Conservation (phyloP, 23 tunicate genomes). For the Diplosoma virens region DNA sequence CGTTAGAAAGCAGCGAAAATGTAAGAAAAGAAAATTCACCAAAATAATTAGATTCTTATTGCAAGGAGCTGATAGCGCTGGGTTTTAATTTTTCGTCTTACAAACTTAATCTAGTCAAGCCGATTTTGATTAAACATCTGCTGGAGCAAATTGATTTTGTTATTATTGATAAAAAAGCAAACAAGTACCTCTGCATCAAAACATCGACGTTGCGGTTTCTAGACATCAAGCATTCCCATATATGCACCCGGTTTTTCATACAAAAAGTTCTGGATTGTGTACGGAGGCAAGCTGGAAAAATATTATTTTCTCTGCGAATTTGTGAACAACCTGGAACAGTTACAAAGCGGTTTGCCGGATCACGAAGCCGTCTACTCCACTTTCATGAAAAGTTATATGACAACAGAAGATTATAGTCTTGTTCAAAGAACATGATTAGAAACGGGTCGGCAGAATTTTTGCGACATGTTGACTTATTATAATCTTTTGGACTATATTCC, state of each 20-base stretch:
- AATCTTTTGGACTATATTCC: background rate
- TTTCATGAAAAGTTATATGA: background rate
- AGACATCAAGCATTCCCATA: background rate
- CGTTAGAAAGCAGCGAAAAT: background rate
- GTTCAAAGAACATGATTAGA: background rate
- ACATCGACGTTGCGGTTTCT: background rate
- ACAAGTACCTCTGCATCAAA: background rate
- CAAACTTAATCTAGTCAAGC: background rate
- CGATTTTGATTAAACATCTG: background rate
- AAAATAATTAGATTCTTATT: background rate
- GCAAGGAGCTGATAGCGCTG: background rate
- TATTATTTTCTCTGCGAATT: background rate
- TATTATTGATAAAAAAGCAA: background rate
- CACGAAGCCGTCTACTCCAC: background rate
- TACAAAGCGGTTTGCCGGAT: background rate
- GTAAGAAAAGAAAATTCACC: background rate
- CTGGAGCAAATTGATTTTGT: background rate
- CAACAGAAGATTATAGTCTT: background rate
- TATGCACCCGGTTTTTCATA: background rate
- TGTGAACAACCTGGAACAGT: background rate
- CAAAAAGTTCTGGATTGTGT: background rate
- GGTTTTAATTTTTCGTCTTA: background rate
- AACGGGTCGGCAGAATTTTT: background rate
- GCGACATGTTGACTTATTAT: background rate
- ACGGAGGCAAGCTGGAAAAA: background rate